These are phyloP conservation scores for Parazoanthus darwini DNA, from an alignment of 92 coral and sea anemone genomes.

Conservation along the genomic window DNA sequence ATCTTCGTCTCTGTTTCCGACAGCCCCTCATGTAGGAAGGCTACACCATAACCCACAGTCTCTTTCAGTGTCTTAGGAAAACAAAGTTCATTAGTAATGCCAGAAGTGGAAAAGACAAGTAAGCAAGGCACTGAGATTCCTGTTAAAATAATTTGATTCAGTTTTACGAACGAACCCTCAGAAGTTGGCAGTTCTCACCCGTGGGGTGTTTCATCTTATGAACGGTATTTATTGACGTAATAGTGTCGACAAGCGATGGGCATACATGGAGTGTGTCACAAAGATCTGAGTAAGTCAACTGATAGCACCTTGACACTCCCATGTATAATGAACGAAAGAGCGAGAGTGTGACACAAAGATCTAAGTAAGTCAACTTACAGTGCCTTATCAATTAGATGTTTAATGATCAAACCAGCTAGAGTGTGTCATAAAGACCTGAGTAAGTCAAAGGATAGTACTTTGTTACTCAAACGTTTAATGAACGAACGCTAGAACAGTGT, in stretches of 20 bases:
- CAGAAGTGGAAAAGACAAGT: no score
- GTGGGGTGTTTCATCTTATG: no score
- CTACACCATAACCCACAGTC: constrained; percentile 92
- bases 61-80: constrained; percentile 87
- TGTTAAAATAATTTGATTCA: no score
- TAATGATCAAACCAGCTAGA: constrained; percentile 69
- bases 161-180: no score
- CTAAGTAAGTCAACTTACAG: no score
- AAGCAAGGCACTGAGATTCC: no score
- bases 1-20: constrained; percentile 89
- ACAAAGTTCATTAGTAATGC: not conserved
- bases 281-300: no score
- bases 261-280: no score
- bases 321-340: constrained; percentile 51
- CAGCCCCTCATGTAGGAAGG: constrained; percentile 97
- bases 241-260: no score
- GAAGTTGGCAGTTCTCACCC: no score
- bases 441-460: constrained; percentile 45
- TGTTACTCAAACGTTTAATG: constrained; percentile 83
- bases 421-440: not conserved
- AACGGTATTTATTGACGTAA: no score
- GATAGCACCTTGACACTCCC: no score
- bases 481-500: constrained; percentile 69
- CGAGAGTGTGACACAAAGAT: not conserved
- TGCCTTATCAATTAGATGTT: constrained; percentile 85